phyloP scores from a whole-genome alignment of 2,888 invertebrate species.

The Rotaria sp. region DNA sequence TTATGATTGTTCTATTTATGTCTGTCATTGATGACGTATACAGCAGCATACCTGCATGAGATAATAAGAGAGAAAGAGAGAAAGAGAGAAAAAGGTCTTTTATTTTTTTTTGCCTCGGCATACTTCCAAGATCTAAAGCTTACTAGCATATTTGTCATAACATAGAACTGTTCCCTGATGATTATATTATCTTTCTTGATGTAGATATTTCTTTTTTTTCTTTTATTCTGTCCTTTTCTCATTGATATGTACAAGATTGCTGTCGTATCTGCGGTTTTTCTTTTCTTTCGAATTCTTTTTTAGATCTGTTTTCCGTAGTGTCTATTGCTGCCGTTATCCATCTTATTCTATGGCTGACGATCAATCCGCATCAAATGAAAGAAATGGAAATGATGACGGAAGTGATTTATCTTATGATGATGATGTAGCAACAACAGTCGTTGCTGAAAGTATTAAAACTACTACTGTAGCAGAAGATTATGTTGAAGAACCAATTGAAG shows the following conservation, averaged over 20 bases:
- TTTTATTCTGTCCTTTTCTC: neutral
- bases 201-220: neutral
- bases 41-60: neutral
- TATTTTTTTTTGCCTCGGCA: neutral
- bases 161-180: neutral
- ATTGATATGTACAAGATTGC: neutral
- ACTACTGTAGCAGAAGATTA: neutral
- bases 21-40: neutral
- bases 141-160: neutral
- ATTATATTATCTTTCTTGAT: neutral
- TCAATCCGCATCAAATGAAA: neutral
- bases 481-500: neutral
- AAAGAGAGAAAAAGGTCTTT: neutral
- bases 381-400: neutral
- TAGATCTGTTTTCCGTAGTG: neutral
- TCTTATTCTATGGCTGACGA: neutral
- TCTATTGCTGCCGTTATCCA: neutral
- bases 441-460: neutral
- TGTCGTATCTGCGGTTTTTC: neutral
- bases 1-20: neutral
- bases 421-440: neutral
- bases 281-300: neutral
- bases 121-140: neutral
- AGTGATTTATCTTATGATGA: neutral
- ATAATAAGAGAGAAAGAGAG: constrained; percentile 1